Conservation (phyloP, 2,888 invertebrate species). For the Mechanitis mazaeus region DNA sequence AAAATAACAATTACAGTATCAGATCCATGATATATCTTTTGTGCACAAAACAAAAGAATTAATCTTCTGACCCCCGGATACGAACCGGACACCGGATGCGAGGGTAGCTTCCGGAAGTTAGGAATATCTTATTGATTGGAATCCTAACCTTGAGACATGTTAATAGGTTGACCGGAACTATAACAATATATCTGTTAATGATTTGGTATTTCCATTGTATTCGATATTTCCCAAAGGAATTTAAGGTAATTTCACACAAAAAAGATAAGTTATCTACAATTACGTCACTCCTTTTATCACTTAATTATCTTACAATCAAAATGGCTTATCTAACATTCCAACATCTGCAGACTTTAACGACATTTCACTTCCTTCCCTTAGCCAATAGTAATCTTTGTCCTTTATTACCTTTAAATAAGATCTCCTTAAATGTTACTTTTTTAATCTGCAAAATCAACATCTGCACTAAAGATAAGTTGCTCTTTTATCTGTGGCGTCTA, state of each 20-base stretch:
- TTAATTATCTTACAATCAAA: conserved; percentile 20
- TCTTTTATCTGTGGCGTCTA: conserved; percentile 51
- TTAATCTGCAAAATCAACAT: conserved; percentile 38
- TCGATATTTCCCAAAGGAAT: too few species aligned
- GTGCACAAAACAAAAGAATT: conserved; percentile 31
- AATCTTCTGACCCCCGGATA: conserved; percentile 29
- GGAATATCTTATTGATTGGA: conserved; percentile 60
- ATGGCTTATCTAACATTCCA: conserved; percentile 22
- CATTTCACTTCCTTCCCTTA: conserved; percentile 38
- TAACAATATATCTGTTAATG: neutral
- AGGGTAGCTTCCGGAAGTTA: conserved; percentile 44
- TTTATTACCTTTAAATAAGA: conserved; percentile 12
- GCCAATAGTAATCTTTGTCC: conserved; percentile 16
- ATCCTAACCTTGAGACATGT: conserved; percentile 37
- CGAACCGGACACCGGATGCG: conserved; percentile 25
- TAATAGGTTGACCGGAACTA: neutral
- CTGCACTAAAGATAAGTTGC: conserved; percentile 46
- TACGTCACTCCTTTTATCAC: conserved; percentile 6
- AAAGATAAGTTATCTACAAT: neutral
- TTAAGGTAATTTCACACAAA: too few species aligned
- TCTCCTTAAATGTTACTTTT: conserved; percentile 14
- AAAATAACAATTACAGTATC: too few species aligned
- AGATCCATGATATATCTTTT: conserved; percentile 5
- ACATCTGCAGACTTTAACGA: conserved; percentile 31
- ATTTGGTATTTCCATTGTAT: neutral